Percentiles rank a stretch among this genome's conserved stretches.
Conservation (phyloP, 2,113 vertebrate species). For the Megaceryle maxima region DNA sequence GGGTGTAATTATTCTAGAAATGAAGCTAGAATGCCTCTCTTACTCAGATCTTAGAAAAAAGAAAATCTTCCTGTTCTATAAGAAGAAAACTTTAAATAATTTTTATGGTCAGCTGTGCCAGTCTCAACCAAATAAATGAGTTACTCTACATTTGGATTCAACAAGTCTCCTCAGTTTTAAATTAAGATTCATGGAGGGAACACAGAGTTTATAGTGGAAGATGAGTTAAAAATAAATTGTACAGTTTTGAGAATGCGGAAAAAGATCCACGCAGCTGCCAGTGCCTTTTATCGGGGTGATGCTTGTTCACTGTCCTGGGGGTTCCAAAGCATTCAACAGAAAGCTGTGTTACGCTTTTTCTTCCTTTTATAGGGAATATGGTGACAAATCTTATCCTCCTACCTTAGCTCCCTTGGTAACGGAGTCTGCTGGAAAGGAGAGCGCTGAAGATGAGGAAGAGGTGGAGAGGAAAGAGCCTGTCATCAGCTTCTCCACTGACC, state of each 20-base stretch:
- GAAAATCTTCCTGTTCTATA: background rate
- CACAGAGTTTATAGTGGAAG: background rate
- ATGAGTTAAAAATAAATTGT: background rate
- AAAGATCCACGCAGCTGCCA: background rate
- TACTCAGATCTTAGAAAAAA: background rate
- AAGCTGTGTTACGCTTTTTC: background rate
- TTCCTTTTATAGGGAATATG: constrained; percentile 82
- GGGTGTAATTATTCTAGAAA: background rate
- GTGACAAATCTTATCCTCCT: constrained; percentile 89
- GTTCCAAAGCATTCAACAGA: background rate
- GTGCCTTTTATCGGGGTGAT: background rate
- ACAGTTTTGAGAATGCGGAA: background rate
- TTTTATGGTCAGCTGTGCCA: background rate
- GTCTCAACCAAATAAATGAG: background rate
- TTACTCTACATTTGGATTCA: background rate
- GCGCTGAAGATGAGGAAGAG: constrained; percentile 1
- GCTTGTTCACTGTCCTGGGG: background rate
- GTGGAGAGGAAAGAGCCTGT: background rate
- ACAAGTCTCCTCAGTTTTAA: background rate
- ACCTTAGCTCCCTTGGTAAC: constrained; percentile 70
- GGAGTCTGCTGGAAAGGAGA: constrained; percentile 39
- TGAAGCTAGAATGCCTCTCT: background rate
- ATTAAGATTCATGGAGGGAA: background rate
- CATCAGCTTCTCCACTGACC: background rate
- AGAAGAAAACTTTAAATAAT: background rate